A percentile compares a stretch with the other conserved stretches of the same genome.
Evolutionary conservation across 1,140 invertebrate species (phyloP).

Genomic region (Aporrectodea caliginosa): DNA sequence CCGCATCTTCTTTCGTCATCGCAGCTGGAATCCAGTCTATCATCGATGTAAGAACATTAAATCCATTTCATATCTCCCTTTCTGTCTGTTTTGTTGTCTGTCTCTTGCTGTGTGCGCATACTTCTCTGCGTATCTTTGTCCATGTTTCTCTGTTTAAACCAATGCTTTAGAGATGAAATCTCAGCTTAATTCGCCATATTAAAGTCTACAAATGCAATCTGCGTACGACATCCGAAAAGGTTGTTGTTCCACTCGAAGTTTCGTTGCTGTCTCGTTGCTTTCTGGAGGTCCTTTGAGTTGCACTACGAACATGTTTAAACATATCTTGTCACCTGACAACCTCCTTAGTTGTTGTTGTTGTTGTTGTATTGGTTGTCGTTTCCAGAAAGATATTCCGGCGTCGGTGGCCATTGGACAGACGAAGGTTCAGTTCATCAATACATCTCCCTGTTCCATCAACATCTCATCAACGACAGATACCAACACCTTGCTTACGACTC

Average conservation of each 20-base stretch:
- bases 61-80: background rate
- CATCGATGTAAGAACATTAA: slow-evolving; percentile 60
- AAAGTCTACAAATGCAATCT: too few species aligned
- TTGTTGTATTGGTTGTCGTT: background rate
- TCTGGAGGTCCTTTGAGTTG: too few species aligned
- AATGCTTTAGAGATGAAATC: too few species aligned
- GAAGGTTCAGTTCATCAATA: background rate
- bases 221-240: too few species aligned
- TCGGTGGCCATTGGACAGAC: background rate
- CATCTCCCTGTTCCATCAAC: background rate
- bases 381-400: background rate
- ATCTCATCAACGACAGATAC: background rate
- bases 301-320: too few species aligned
- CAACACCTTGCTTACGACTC: background rate
- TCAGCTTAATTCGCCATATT: too few species aligned
- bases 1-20: slow-evolving; percentile 75
- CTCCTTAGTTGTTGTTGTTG: too few species aligned
- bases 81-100: background rate
- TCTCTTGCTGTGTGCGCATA: too few species aligned
- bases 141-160: background rate
- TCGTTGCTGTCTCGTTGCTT: too few species aligned
- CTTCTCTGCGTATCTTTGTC: background rate
- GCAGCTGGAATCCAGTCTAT: slow-evolving; percentile 78
- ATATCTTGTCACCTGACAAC: too few species aligned
- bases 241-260: too few species aligned